Evolutionary conservation across 2,113 vertebrate genomes (phyloP), one percentile per base, ranked within the genome.

Genomic region (Toxostoma redivivum): DNA sequence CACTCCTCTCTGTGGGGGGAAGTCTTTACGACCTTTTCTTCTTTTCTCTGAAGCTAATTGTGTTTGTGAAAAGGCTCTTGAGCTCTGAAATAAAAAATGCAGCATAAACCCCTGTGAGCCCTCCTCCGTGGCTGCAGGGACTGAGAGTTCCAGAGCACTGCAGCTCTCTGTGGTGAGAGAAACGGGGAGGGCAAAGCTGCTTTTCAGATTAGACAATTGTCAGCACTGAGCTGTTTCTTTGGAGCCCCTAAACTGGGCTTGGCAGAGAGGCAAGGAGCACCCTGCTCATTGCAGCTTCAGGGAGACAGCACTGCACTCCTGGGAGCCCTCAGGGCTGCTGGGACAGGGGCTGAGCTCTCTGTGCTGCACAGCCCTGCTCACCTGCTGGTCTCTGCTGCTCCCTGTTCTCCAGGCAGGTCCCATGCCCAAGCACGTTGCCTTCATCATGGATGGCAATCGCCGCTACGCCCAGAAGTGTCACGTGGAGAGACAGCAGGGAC

Each of bases 401-500:
- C 64, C 66, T 86, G 5, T 94, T 57, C 76, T 70, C 56, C 90
- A 99, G 99, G 98, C 98, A 81, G 99, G 99, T n/a, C 99, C 99
- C 1, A 98, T 99, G 98, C 99, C 99, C 64, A 99, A 98, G 96
- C 99, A 99, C 35, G 97, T 99, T 44, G 99, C 99, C 18, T 99
- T 99, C 97, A 99, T 99, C 97, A 99, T 99, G 99, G 99, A 99
- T 42, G 99, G 99, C 23, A 99, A 99, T 87, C 98, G 99, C 37
- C 99, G 99, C 38, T 99, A 99, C 33, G 99, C 99, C 24, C 98
- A 97, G 14, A 99, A 99, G 95, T 98, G 98, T 20, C 98, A 99
- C 2, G 98, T 99, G 94, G 98, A 99, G 74, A 98, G 98, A 0
- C 98, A 99, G 86, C 98, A 99, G 95, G 99, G 99, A 1, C 99